Conservation (phyloP, 2,113 vertebrate species). For the Aepyceros melampus region DNA sequence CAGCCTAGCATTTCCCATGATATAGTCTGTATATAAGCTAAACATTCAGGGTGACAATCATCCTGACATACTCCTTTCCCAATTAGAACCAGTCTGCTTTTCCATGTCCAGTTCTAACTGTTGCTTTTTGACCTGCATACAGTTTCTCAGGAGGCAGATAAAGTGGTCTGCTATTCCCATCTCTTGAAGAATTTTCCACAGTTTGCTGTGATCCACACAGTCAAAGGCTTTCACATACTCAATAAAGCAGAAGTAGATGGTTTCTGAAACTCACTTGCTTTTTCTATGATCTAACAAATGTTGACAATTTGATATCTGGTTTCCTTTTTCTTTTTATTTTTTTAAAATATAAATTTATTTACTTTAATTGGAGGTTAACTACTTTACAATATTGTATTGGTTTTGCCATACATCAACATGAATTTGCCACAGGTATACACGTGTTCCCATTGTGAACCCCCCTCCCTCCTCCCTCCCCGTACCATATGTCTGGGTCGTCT, state of each 20-base stretch:
- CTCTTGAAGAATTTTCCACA: background rate
- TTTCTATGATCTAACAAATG: background rate
- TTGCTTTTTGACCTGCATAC: background rate
- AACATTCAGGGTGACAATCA: background rate
- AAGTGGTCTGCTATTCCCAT: background rate
- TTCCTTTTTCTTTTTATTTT: background rate
- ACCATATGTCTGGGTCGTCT: too few relatives aligned
- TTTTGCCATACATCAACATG: too few relatives aligned
- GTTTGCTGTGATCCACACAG: background rate
- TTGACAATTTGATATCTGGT: background rate
- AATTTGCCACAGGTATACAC: too few relatives aligned
- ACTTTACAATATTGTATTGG: too few relatives aligned
- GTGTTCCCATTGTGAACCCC: too few relatives aligned
- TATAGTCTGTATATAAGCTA: background rate
- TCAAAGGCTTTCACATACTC: background rate
- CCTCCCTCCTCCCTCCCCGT: too few relatives aligned
- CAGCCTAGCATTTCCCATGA: background rate
- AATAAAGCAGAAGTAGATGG: background rate
- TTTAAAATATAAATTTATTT: too few relatives aligned
- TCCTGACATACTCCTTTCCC: background rate
- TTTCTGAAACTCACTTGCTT: background rate
- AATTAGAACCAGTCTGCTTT: background rate
- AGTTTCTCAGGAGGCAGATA: background rate
- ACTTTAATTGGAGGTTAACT: too few relatives aligned
- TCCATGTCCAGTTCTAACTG: background rate